Base-by-base conservation (phyloP, 2,797 vertebrate genomes). In the Emys orbicularis region DNA sequence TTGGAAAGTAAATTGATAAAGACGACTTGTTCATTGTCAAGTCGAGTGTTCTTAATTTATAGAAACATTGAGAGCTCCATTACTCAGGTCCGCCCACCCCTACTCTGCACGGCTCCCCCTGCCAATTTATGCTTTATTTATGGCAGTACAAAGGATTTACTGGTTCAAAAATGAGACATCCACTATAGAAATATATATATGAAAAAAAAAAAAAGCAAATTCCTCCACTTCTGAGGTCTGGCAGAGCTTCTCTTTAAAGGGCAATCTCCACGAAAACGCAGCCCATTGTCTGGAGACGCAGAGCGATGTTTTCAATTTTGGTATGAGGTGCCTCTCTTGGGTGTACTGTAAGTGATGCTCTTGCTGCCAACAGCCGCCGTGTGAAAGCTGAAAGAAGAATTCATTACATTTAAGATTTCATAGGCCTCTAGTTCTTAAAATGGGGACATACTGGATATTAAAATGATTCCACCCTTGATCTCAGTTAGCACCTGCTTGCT, bases 1-100 rank as follows among this genome's bases (percentile, higher is more conserved):
- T 93, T 21, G 88, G 97, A 93, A 92, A 96, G 88, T 77, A 97
- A 98, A 98, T 90, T 97, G 97, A 97, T 97, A 96, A 97, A 98
- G 97, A 96, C 0, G 44, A 96, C 84, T 27, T 76, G 97, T 96
- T 94, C 97, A 94, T 97, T 96, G 91, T 97, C 97, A 97, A 94
- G 92, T 84, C n/a, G 90, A 96, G 91, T 96, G 88, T 94, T 97
- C 95, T 90, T 96, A 97, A 98, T 97, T 98, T 97, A 98, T 88
- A 91, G 96, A 97, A 98, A 90, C 89, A 92, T 86, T n/a, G 90
- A 65, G 61, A 96, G 90, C 84, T 88, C 80, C 90, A 92, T 98
- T 97, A 93, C 84, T 97, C 97, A 97, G 87, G 79, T 86, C 88
- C 91, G 86, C 77, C 77, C 50, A 1, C 47, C 76, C 37, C 68